These are phyloP conservation scores for Brachyhypopomus gauderio DNA, from an alignment of 2,113 vertebrate genomes.

Conservation along the genomic window DNA sequence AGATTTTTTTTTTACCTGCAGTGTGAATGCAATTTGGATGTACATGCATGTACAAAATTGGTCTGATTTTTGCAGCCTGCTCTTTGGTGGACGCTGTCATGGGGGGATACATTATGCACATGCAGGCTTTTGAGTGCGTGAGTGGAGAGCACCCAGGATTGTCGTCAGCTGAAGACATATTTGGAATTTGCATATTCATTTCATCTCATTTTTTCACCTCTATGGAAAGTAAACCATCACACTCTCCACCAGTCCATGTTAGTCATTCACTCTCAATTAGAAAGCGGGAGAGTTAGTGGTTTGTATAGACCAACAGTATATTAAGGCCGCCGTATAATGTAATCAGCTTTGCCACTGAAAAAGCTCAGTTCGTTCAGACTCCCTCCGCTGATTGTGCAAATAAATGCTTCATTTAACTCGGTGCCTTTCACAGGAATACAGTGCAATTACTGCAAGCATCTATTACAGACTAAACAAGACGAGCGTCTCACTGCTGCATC, in stretches of 20 bases:
- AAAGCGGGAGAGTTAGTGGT: conserved; percentile 19
- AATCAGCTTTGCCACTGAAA: conserved; percentile 46
- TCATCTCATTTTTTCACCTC: conserved; percentile 31
- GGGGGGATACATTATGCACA: neutral
- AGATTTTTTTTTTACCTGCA: neutral
- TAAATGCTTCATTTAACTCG: conserved; percentile 43
- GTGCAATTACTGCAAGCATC: conserved; percentile 34
- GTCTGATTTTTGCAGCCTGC: neutral
- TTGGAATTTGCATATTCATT: conserved; percentile 17
- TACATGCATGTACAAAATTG: too few species aligned
- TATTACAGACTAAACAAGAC: conserved; percentile 36
- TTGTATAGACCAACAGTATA: conserved; percentile 44
- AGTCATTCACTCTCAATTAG: conserved; percentile 43
- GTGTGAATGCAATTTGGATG: neutral
- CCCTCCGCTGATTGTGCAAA: conserved; percentile 42
- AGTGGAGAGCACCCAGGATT: neutral
- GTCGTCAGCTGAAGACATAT: neutral
- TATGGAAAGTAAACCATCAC: conserved; percentile 33
- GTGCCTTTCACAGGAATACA: conserved; percentile 34
- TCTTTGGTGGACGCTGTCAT: neutral
- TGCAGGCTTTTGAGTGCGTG: neutral
- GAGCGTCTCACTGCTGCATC: neutral
- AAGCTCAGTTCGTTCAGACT: conserved; percentile 33
- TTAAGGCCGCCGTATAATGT: conserved; percentile 47
- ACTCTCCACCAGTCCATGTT: conserved; percentile 15